Conservation (phyloP, 2,797 vertebrate species). For the Enteromius trimaculatus region DNA sequence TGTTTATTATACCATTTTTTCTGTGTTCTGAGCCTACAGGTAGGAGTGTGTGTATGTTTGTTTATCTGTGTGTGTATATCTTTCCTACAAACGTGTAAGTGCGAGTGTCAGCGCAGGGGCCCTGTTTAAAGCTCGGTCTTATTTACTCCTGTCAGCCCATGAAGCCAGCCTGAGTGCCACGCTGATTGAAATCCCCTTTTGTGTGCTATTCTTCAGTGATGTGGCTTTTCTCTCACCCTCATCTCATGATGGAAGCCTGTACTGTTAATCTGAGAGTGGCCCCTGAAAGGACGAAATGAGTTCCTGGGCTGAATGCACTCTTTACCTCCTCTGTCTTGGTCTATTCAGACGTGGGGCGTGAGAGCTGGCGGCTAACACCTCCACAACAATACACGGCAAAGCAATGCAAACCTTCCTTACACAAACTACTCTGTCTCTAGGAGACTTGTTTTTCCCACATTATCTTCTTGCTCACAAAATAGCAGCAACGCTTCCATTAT, state of each 20-base stretch:
- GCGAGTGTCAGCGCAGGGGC: background rate
- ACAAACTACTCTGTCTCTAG: slow-evolving; percentile 46
- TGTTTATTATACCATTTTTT: background rate
- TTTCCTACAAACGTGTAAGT: background rate
- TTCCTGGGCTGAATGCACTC: slow-evolving; percentile 69
- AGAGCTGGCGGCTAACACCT: slow-evolving; percentile 57
- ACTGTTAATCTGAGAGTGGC: slow-evolving; percentile 61
- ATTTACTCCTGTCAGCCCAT: slow-evolving; percentile 57
- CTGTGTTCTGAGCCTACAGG: background rate
- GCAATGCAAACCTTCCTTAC: slow-evolving; percentile 51
- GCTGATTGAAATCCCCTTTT: slow-evolving; percentile 80
- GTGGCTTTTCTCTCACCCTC: slow-evolving; percentile 68
- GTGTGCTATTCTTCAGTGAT: slow-evolving; percentile 58
- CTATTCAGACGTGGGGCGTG: slow-evolving; percentile 60
- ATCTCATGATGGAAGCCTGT: slow-evolving; percentile 70
- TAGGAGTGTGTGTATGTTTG: slow-evolving; percentile 11
- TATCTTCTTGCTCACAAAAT: slow-evolving; percentile 27
- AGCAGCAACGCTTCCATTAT: background rate
- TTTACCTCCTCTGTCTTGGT: slow-evolving; percentile 73
- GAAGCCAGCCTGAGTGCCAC: slow-evolving; percentile 73
- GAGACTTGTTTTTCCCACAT: slow-evolving; percentile 55
- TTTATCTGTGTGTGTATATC: slow-evolving; percentile 14
- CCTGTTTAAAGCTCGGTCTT: slow-evolving; percentile 37
- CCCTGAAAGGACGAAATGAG: slow-evolving; percentile 51
- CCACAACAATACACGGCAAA: slow-evolving; percentile 53